Percentiles rank a stretch among this genome's conserved stretches.
Evolutionary conservation across 2,888 invertebrate genomes (phyloP).

Genomic region (Tribolium freemani): DNA sequence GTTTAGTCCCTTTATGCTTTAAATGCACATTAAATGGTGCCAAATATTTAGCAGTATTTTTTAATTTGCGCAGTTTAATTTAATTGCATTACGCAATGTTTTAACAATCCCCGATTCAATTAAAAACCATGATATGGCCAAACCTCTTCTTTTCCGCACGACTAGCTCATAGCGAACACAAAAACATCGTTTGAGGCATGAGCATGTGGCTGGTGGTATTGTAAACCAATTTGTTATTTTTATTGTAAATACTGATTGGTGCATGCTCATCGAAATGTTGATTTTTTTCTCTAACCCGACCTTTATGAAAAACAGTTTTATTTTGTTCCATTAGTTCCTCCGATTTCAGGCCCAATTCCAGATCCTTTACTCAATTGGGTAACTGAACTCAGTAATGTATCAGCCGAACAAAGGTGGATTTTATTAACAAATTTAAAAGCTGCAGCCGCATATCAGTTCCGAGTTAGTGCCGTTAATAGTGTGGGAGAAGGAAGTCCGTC

Average conservation of each 20-base stretch:
- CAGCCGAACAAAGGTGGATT: conserved; percentile 83
- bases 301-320: conserved; percentile 52
- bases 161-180: conserved; percentile 49
- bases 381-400: conserved; percentile 88
- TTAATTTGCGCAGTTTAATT: not conserved
- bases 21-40: no score
- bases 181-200: conserved; percentile 61
- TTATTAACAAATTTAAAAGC: conserved; percentile 90
- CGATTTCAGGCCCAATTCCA: conserved; percentile 84
- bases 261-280: conserved; percentile 53
- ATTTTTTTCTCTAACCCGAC: conserved; percentile 32
- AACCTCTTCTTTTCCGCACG: conserved; percentile 22
- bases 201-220: conserved; percentile 54
- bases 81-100: not conserved
- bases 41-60: no score
- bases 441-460: conserved; percentile 95
- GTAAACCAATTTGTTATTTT: conserved; percentile 20
- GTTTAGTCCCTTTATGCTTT: no score
- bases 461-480: conserved; percentile 96
- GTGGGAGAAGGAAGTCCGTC: conserved; percentile 96
- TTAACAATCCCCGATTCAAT: not conserved
- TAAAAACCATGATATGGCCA: conserved; percentile 12
- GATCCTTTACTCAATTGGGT: conserved; percentile 91
- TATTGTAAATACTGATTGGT: conserved; percentile 22
- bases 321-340: conserved; percentile 65